Evolutionary conservation across 2,888 invertebrate genomes (phyloP).

Genomic region (Drosophila planitibia): DNA sequence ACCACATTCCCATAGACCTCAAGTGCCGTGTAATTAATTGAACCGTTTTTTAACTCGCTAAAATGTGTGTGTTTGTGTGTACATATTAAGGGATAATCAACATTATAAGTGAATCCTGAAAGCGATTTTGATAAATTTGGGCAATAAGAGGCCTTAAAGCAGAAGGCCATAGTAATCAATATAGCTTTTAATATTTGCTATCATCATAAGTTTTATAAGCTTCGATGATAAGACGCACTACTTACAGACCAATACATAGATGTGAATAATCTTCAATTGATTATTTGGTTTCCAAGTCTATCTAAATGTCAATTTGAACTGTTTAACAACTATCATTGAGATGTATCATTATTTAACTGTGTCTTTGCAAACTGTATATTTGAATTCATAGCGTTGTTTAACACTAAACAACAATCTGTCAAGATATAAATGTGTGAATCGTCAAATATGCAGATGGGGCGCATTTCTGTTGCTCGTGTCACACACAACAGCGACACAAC

Average conservation of each 20-base stretch:
- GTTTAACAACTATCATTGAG: not conserved
- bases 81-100: not conserved
- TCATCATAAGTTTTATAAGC: not conserved
- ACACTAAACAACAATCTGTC: slow-evolving; percentile 30
- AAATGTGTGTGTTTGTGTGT: not conserved
- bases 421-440: slow-evolving; percentile 19
- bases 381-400: not conserved
- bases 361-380: not conserved
- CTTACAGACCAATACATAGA: not conserved
- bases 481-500: slow-evolving; percentile 6
- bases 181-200: not conserved
- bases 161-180: not conserved
- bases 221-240: not conserved
- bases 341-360: not conserved
- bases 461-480: slow-evolving; percentile 25
- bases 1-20: no score
- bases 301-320: not conserved
- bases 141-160: not conserved
- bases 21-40: not conserved
- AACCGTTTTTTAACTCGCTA: not conserved
- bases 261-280: not conserved
- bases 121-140: not conserved
- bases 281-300: not conserved
- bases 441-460: slow-evolving; percentile 45
- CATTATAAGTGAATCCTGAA: not conserved